Evolutionary conservation across 2,113 vertebrate genomes (phyloP), one percentile per base, ranked within the genome.

Genomic region (Shinisaurus crocodilurus): DNA sequence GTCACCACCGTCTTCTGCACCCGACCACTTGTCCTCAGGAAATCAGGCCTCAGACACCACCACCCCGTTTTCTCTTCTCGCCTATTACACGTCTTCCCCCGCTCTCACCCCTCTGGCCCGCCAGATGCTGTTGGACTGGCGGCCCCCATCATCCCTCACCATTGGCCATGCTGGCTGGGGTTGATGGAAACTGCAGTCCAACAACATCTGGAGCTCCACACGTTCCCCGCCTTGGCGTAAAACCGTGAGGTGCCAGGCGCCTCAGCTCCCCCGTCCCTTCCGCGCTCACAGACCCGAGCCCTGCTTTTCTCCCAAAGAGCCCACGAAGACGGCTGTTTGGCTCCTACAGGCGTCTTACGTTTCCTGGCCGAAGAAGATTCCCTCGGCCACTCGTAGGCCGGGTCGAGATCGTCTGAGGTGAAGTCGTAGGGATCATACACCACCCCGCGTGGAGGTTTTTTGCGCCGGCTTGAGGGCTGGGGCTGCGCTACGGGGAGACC

Each of bases 361-460:
- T 84, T 48, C 34, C 1, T 7, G 10, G 25, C 5, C 23, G 23
- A 50, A 13, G 82, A 18, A 4, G 72, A 1, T 45, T 89, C 74
- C 60, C 57, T 54, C 40, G n/a, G 25, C 89, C 89, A 90, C 65
- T 90, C 89, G 13, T 57, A 90, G 45, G 63, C n/a, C 5, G 82
- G 89, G 20, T 90, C 63, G 45, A 90, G 34, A 3, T 69, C 74
- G 27, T 90, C 89, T 2, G 82, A 90, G 3, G 82, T 85, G 60
- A 90, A 85, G n/a, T 85, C 82, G 7, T 54, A 23, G 16, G 89
- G 89, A 69, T 79, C 32, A 79, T 85, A 90, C 43, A 1, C 4
- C 15, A 7, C 23, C n/a, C 5, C 7, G 5, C 0, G 1, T 32
- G 25, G 9, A 5, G 1, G 34, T 27, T 57, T 54, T 9, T 27